Evolutionary conservation across 1,140 invertebrate genomes (phyloP).

Genomic region (Saccostrea cuccullata): DNA sequence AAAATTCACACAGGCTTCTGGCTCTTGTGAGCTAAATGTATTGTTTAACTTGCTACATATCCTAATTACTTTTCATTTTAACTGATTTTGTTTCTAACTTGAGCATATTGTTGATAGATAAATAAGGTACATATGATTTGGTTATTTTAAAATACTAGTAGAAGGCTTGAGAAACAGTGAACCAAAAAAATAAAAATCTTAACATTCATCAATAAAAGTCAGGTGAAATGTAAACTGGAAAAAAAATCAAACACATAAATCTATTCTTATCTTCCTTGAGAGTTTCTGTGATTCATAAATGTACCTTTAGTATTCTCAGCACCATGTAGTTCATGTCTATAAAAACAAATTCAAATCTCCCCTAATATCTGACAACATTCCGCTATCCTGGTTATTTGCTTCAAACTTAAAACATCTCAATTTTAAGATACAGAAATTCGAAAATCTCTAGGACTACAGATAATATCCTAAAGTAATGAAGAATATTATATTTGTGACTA

Average conservation of each 20-base stretch:
- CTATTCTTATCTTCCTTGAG: slow-evolving; percentile 13
- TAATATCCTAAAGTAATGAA: neutral
- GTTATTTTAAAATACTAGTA: too few species aligned
- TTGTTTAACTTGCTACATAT: too few species aligned
- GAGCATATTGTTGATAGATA: too few species aligned
- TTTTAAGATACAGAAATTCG: neutral
- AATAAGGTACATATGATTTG: too few species aligned
- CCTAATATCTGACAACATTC: slow-evolving; percentile 30
- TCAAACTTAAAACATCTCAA: neutral
- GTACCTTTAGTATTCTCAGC: neutral
- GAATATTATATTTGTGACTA: neutral
- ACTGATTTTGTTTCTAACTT: too few species aligned
- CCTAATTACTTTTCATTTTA: too few species aligned
- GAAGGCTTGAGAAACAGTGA: neutral
- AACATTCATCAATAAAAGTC: slow-evolving; percentile 1
- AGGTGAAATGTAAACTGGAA: neutral
- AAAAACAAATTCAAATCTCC: neutral
- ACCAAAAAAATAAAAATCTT: neutral
- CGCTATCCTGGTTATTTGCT: neutral
- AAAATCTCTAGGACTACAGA: neutral
- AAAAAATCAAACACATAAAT: slow-evolving; percentile 11
- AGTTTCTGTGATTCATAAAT: slow-evolving; percentile 36
- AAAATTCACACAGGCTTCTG: too few species aligned
- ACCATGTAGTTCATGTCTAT: neutral
- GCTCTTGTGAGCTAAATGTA: too few species aligned